Percentiles rank a stretch among this genome's conserved stretches.
phyloP scores from a whole-genome alignment of 2,113 vertebrate genomes.

The Austrofundulus limnaeus region DNA sequence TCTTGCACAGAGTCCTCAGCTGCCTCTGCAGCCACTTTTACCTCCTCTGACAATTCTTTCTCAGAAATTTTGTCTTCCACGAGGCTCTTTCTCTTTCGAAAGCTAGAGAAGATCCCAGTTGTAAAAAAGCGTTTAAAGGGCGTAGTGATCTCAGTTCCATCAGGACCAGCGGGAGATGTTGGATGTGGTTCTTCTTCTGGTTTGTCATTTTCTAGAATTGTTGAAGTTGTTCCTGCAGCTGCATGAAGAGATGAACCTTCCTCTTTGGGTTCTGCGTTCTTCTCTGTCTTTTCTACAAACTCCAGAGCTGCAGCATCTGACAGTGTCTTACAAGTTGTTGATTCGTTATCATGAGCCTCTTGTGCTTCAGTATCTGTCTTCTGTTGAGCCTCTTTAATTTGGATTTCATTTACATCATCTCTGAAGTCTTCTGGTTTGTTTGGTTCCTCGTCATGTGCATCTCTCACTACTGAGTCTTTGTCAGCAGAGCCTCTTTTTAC shows the following conservation, averaged over 20 bases:
- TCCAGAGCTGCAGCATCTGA: slow-evolving; percentile 46
- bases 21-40: slow-evolving; percentile 34
- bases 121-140: slow-evolving; percentile 89
- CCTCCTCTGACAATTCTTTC: slow-evolving; percentile 54
- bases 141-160: slow-evolving; percentile 76
- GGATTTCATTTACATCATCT: slow-evolving; percentile 13
- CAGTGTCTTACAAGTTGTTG: slow-evolving; percentile 49
- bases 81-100: slow-evolving; percentile 85
- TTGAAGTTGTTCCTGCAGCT: slow-evolving; percentile 20
- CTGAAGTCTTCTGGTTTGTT: slow-evolving; percentile 55
- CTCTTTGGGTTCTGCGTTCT: slow-evolving; percentile 51
- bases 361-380: slow-evolving; percentile 29
- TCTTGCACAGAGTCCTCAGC: slow-evolving; percentile 32
- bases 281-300: slow-evolving; percentile 32
- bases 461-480: slow-evolving; percentile 75
- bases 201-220: slow-evolving; percentile 10
- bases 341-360: slow-evolving; percentile 54
- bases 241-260: slow-evolving; percentile 58
- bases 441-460: slow-evolving; percentile 63
- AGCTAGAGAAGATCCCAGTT: slow-evolving; percentile 84
- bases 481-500: slow-evolving; percentile 86
- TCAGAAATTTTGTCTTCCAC: slow-evolving; percentile 71
- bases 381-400: slow-evolving; percentile 21
- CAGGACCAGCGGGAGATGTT: slow-evolving; percentile 61
- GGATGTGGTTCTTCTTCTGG: slow-evolving; percentile 22